Evolutionary conservation across 1,140 invertebrate species (phyloP), one percentile per base, ranked within the genome.

Genomic region (Augochlora pura): DNA sequence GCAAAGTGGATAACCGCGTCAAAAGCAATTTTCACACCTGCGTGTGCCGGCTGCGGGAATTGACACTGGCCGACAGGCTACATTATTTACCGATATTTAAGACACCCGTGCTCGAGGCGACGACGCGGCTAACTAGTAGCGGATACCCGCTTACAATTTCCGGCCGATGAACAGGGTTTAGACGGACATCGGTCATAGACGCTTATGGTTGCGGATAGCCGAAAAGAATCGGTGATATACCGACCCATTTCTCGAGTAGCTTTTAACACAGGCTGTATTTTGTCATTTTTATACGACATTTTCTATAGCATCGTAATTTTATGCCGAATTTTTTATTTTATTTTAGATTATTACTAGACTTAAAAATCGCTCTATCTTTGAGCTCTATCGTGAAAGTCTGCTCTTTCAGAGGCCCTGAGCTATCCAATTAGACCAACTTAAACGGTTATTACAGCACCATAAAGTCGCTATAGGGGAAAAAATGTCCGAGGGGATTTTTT

Each of bases 61-160:
- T 46, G 81, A 83, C 67, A 72, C 59, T 54, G 25, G 25, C 52
- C 62, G 52, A 68, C 63, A 60, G 69, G 46, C 39, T 21, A 62
- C 21, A 52, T 78, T 54, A 84, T 85, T 85, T 60, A 80, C 21
- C 64, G 65, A 77, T 70, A 81, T 84, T 81, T 77, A 64, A 74
- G 64, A 80, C 18, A 81, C 63, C 57, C 27, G 39, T 14, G 18
- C 60, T 57, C 64, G 59, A 75, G 60, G 77, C 65, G 69, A 69
- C 71, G 54, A 77, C 59, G 59, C 62, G 59, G 57, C 66, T 80
- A 80, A 75, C 77, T 70, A 66, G 62, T 80, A 84, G 67, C 46
- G 18, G 18, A 62, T 69, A 25, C 66, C 66, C 59, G 32, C 71
- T 80, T 67, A 49, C 60, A 38, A 27, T 57, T 66, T 54, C 21